Base-by-base conservation (phyloP, 2,113 vertebrate species). In the Paralichthys olivaceus region DNA sequence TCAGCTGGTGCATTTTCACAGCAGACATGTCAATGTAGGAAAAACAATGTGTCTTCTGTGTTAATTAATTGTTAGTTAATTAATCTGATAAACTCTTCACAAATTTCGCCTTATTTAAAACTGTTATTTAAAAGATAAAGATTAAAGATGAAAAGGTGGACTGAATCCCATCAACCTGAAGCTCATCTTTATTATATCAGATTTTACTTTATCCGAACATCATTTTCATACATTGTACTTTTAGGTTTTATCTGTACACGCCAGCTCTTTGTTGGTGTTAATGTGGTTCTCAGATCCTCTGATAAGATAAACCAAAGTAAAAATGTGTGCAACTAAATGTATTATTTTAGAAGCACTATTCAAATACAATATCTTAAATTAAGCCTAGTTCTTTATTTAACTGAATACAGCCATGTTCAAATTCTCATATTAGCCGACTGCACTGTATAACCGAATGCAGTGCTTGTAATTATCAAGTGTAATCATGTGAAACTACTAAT, bases 401-500 rank as follows among this genome's bases (percentile, higher is more conserved):
- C 19, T 47, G 47, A 37, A 51, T 19, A 2, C 12, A 34, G 32
- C 9, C 43, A 45, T 55, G 25, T 28, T 12, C 4, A 20, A 0
- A 37, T 62, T 37, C 19, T 56, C 13, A 25, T 17, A 17, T 23
- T 23, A 59, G 2, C 20, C 20, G 7, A 12, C 17, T 8, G 37
- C 26, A 64, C 22, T 45, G 37, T 51, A 45, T 49, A 20, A 66
- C 45, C n/a, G 15, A 71, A 63, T 43, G 23, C 49, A 67, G 37
- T 3, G 3, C 32, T 34, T 75, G 56, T 57, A 65, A 71, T 77
- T 74, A 71, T 62, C 45, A 17, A 65, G 49, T 22, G 43, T 67
- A 69, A 67, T 84, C 25, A 61, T 69, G 43, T 62, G 17, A 67
- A 78, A 75, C 80, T 26, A 69, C 54, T 74, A 37, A 75, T 82